phyloP scores from a whole-genome alignment of 2,113 vertebrate species.

The Cryptotis parvus region DNA sequence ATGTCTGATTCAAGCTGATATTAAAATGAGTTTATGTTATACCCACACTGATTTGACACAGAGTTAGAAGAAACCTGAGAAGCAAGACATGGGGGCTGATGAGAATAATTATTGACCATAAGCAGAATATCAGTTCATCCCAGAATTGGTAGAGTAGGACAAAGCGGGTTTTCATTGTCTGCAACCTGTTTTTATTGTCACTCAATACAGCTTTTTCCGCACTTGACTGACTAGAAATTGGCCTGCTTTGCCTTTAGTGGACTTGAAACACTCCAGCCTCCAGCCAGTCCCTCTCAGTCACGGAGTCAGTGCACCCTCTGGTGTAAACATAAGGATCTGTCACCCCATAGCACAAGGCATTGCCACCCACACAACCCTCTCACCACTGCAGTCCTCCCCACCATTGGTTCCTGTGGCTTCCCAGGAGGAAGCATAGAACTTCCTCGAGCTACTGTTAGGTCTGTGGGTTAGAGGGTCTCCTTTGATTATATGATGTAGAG shows the following conservation, averaged over 20 bases:
- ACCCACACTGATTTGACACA: constrained; percentile 58
- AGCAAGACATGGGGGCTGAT: constrained; percentile 14
- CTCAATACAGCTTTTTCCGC: background rate
- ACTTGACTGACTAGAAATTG: background rate
- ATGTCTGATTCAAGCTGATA: constrained; percentile 71
- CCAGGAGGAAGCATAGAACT: background rate
- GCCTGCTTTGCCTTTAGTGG: constrained; percentile 23
- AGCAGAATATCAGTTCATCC: constrained; percentile 56
- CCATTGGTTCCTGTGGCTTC: background rate
- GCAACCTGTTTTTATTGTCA: background rate
- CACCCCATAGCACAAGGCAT: background rate
- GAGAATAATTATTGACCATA: constrained; percentile 44
- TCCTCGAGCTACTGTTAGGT: background rate
- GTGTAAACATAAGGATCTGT: constrained; percentile 80
- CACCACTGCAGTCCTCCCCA: background rate
- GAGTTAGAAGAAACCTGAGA: constrained; percentile 67
- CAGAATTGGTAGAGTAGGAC: background rate
- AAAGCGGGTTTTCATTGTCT: background rate
- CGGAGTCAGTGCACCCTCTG: constrained; percentile 88
- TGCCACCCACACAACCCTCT: background rate
- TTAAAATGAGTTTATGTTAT: constrained; percentile 72
- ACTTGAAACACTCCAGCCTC: constrained; percentile 39
- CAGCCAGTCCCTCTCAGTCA: constrained; percentile 65
- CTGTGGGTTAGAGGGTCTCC: background rate
- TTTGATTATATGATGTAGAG: background rate